Evolutionary conservation across 2,888 invertebrate species (phyloP).

Genomic region (Tyria jacobaeae): DNA sequence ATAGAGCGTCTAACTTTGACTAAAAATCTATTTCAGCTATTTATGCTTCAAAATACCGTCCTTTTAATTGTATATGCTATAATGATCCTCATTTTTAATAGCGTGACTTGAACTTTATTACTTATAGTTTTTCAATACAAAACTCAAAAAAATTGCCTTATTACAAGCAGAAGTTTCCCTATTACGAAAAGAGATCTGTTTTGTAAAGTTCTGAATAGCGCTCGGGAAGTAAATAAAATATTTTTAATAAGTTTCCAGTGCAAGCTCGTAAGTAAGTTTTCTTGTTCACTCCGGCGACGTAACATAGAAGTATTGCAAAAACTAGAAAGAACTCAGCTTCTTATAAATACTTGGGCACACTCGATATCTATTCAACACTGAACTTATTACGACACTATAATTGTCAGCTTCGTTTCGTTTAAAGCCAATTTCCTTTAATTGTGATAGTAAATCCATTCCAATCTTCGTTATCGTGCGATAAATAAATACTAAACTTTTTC

Average conservation of each 20-base stretch:
- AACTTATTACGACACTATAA: constrained; percentile 25
- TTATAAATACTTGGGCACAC: constrained; percentile 35
- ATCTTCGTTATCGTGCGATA: constrained; percentile 22
- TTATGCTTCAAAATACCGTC: no score
- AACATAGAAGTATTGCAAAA: constrained; percentile 35
- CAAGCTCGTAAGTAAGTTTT: constrained; percentile 41
- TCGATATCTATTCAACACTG: constrained; percentile 7
- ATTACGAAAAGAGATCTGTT: neutral
- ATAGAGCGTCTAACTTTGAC: neutral
- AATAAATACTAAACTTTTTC: constrained; percentile 40
- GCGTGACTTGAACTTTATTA: neutral
- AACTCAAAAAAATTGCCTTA: neutral
- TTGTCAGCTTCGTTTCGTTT: constrained; percentile 23
- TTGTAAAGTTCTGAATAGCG: neutral
- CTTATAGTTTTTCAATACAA: neutral
- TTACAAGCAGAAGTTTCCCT: neutral
- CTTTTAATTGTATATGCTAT: no score
- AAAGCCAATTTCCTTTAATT: constrained; percentile 25
- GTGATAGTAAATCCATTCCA: constrained; percentile 34
- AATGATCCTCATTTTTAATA: no score
- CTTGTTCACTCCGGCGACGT: constrained; percentile 29
- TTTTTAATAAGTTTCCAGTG: constrained; percentile 31
- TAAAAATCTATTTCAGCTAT: neutral
- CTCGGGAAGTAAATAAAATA: constrained; percentile 22
- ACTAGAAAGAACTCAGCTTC: constrained; percentile 26